Evolutionary conservation across 92 coral and sea anemone species (phyloP), one percentile per base, ranked within the genome.

Genomic region (Phenganax stokvisi): DNA sequence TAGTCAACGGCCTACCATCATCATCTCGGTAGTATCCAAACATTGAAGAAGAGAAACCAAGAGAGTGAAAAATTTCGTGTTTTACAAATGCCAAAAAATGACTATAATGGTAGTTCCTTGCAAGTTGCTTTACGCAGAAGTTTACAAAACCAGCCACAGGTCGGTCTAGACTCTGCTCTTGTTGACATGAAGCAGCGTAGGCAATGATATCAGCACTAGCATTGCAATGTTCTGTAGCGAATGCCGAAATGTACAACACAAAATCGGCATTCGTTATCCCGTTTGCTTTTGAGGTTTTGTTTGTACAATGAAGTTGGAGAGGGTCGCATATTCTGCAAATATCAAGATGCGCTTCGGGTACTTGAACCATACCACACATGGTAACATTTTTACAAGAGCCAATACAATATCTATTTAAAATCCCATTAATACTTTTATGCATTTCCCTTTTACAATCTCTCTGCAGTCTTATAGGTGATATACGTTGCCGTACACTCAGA

Each of bases 71-170:
- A 1, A 96, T 90, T 75, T 96, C 99, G 56, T 96, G 99, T 79
- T 96, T 96, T 8, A 96, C 67, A 16, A 97, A 87, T 10, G 99
- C 94, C 55, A 96, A 86, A 57, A 96, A 71, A 73, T 96, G 93
- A 0, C 30, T 79, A 56, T 85, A 83, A 72, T 86, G 60, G 15
- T 72, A 80, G 56, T 68, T 80, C 12, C 77, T 85, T 20, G 89
- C 69, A 12, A 91, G 84, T 64, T 86, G 92, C 20, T 81, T 73
- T 0, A 92, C 92, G 31, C 99, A 96, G 51, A 96, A 87, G 65
- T 96, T 96, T 30, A 96, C 84, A 84, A 87, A 90, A 12, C 99
- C 99, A 11, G 92, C 97, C n/a, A 96, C 85, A 0, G 99, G 99
- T n/a, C 99, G 88, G 74, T 96, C 99, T 12, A 90, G 61, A 15